Evolutionary conservation across 2,113 vertebrate species (phyloP).

Genomic region (Gorilla gorilla): DNA sequence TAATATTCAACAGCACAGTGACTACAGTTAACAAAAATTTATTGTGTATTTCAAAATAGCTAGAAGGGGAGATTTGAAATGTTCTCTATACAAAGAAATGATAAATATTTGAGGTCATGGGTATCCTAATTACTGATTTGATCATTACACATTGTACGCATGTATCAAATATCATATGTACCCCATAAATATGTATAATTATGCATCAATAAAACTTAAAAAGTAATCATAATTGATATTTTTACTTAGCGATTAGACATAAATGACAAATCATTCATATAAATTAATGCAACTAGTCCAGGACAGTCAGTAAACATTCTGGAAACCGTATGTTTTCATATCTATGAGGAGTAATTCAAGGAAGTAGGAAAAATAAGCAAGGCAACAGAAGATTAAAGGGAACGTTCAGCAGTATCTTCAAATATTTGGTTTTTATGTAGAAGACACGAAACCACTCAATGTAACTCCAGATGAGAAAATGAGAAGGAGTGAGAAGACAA

Average conservation of each 20-base stretch:
- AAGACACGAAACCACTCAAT: slow-evolving; percentile 2
- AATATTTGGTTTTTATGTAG: background rate
- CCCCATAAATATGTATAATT: background rate
- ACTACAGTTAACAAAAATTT: background rate
- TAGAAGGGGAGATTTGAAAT: background rate
- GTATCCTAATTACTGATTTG: background rate
- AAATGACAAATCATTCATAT: slow-evolving; percentile 14
- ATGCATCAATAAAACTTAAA: background rate
- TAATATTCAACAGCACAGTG: background rate
- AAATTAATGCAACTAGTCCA: background rate
- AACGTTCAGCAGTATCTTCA: background rate
- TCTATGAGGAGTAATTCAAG: background rate
- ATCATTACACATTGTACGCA: background rate
- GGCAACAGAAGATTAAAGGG: background rate
- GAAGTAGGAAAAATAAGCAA: background rate
- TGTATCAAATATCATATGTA: background rate
- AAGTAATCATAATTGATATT: background rate
- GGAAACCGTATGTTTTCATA: background rate
- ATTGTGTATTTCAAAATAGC: background rate
- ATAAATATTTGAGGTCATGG: background rate
- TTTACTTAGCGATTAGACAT: slow-evolving; percentile 34
- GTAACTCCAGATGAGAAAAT: background rate
- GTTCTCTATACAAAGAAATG: background rate
- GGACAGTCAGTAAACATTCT: background rate
- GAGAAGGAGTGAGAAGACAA: background rate